Evolutionary conservation across 2,797 vertebrate genomes (phyloP), one percentile per base, ranked within the genome.

Genomic region (Acanthornis magna): DNA sequence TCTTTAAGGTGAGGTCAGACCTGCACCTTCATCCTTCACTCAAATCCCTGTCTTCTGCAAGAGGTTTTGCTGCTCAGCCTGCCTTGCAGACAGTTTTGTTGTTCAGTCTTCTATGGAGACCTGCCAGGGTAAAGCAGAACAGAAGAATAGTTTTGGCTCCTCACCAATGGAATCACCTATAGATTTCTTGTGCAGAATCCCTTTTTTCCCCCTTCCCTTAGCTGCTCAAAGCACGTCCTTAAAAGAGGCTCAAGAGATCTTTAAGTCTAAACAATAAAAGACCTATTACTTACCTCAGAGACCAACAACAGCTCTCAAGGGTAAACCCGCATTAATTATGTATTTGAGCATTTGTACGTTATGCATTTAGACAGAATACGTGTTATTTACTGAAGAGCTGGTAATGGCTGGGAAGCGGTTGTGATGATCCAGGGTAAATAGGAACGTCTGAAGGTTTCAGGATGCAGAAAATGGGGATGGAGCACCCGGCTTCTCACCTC

Each of bases 311-410:
- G 96, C 91, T 96, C 96, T 95, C 96, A 76, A 94, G 95, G 94
- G 96, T 84, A 97, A 96, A 91, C 73, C 77, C 2, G 0, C 91
- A 96, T 97, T 95, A 97, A 97, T 97, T 97, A 97, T 96, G 95
- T 75, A 97, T 96, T 89, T 86, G 95, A 85, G 92, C 91, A 57
- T 91, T 95, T 93, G 94, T 95, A 75, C 9, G 57, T 82, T 89
- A 54, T 73, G 83, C 91, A 60, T 88, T 96, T 95, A 96, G 95
- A 84, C 85, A 82, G 85, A 55, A 54, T 30, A 25, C 25, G 23
- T 54, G 87, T 90, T 96, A 93, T 96, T 97, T 96, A 81, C 96
- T 79, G 93, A 93, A 50, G 42, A 53, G 95, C 88, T 96, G 85
- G 90, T 96, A 95, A 96, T 89, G 93, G 94, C 91, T 95, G 90